phyloP scores from a whole-genome alignment of 2,888 invertebrate genomes.

The Lysandra bellargus region DNA sequence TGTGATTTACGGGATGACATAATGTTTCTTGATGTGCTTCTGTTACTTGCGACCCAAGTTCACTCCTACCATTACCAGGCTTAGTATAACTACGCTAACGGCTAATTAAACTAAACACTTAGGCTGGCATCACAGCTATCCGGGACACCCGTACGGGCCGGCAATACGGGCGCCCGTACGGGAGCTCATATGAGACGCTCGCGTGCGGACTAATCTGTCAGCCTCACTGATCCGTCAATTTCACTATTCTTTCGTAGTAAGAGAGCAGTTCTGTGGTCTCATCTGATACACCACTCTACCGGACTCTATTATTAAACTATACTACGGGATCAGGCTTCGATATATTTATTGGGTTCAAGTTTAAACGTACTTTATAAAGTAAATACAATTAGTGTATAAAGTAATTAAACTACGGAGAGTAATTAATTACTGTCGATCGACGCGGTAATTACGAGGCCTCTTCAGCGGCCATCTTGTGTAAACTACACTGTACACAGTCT shows the following conservation, averaged over 20 bases:
- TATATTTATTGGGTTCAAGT: background rate
- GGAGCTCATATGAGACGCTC: no score
- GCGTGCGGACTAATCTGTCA: no score
- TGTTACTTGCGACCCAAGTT: background rate
- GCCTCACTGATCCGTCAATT: no score
- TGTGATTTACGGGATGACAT: background rate
- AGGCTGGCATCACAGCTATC: no score
- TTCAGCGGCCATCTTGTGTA: constrained; percentile 5
- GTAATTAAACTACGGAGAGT: constrained; percentile 1
- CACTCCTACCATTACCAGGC: no score
- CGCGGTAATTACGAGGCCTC: constrained; percentile 4
- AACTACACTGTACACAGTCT: background rate
- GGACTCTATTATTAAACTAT: background rate
- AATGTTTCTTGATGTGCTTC: background rate
- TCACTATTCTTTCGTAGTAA: background rate
- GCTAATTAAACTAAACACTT: no score
- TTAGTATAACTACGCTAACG: no score
- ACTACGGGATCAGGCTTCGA: background rate
- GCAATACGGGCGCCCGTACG: no score
- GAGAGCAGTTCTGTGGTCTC: background rate
- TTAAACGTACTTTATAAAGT: background rate
- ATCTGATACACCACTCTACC: background rate
- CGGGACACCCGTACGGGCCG: no score
- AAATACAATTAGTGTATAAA: background rate
- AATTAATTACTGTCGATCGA: constrained; percentile 12